Percentiles rank a stretch among this genome's conserved stretches.
Conservation (phyloP, 2,113 vertebrate species). For the Procavia capensis region DNA sequence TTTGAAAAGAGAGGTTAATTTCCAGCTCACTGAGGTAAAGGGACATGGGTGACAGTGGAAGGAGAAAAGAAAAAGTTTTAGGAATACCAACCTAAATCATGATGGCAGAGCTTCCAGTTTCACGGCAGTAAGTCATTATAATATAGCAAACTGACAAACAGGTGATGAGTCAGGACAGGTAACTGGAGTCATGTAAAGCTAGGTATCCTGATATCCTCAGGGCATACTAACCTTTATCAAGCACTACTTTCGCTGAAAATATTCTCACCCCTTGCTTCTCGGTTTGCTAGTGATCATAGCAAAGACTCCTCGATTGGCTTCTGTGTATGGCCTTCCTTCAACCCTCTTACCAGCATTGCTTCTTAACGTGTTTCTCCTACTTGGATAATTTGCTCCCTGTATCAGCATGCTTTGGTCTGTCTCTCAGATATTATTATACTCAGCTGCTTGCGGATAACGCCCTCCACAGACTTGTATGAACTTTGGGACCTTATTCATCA, state of each 20-base stretch:
- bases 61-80: neutral
- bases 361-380: neutral
- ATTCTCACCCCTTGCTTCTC: neutral
- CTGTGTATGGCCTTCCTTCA: neutral
- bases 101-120: neutral
- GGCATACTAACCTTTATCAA: neutral
- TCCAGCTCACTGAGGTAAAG: neutral
- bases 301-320: neutral
- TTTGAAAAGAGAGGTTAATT: constrained; percentile 29
- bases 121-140: neutral
- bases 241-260: neutral
- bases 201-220: neutral
- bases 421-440: neutral
- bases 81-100: neutral
- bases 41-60: neutral
- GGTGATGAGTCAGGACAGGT: neutral
- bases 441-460: neutral
- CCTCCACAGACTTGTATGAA: neutral
- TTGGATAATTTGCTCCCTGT: neutral
- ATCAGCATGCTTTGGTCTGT: neutral
- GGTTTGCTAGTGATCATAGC: neutral
- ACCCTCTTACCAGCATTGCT: neutral
- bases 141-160: neutral
- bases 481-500: neutral
- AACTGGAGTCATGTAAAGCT: neutral